These are phyloP conservation scores for Oostethus manadensis DNA, from an alignment of 2,113 vertebrate genomes.

Conservation along the genomic window DNA sequence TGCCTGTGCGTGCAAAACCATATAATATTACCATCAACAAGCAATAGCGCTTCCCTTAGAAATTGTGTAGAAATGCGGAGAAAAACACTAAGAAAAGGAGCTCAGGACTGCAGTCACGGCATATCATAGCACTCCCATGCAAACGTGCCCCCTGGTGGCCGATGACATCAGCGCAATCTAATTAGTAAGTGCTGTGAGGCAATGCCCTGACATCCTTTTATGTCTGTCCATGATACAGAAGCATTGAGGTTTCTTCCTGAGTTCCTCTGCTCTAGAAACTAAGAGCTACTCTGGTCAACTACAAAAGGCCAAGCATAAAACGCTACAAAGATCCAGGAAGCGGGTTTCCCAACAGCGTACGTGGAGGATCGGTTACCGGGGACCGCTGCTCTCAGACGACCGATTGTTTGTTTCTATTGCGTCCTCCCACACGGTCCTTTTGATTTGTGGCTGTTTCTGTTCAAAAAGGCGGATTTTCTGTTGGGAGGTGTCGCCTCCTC, in stretches of 20 bases:
- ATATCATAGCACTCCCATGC: neutral
- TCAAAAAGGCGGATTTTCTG: constrained; percentile 37
- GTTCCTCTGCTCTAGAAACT: constrained; percentile 2
- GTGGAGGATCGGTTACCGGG: constrained; percentile 43
- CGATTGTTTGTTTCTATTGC: constrained; percentile 30
- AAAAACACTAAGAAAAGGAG: neutral
- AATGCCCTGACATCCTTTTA: too few relatives aligned
- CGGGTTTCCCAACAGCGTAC: constrained; percentile 1
- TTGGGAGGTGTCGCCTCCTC: constrained; percentile 22
- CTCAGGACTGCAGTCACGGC: neutral
- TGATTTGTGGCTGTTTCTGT: constrained; percentile 32
- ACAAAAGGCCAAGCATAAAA: constrained; percentile 40
- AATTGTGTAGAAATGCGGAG: neutral
- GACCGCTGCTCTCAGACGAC: constrained; percentile 55
- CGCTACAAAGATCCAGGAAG: constrained; percentile 40
- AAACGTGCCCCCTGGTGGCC: neutral
- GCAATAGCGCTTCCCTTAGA: constrained; percentile 10
- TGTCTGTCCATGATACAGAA: neutral
- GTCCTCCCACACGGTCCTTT: constrained; percentile 21
- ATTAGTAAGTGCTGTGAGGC: neutral
- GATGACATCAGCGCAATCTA: too few relatives aligned
- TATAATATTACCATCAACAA: constrained; percentile 9
- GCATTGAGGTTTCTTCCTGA: constrained; percentile 21
- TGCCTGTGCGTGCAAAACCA: constrained; percentile 27
- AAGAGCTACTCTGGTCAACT: constrained; percentile 3